These are phyloP conservation scores for Limosa lapponica DNA, from an alignment of 2,797 vertebrate species.

Conservation along the genomic window DNA sequence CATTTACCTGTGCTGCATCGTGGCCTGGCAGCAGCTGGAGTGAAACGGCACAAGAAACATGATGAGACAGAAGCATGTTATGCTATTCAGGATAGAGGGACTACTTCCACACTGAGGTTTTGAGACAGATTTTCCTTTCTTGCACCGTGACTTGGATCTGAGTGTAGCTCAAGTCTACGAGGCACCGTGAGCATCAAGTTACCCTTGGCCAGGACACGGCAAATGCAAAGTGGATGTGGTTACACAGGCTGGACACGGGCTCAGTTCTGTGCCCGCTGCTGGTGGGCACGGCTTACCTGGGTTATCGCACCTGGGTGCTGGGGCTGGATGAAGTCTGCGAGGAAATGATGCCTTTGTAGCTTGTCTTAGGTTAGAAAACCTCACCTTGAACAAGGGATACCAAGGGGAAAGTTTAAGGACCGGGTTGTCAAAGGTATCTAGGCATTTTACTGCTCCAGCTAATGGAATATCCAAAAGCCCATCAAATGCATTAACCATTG, in stretches of 20 bases:
- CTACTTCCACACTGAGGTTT: neutral
- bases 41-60: rapidly evolving
- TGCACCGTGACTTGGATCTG: neutral
- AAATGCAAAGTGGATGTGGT: neutral
- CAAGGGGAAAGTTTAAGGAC: neutral
- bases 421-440: neutral
- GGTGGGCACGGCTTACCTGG: neutral
- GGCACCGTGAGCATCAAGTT: neutral
- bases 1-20: neutral
- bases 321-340: neutral
- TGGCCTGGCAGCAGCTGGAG: neutral
- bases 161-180: neutral
- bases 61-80: neutral
- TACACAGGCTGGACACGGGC: neutral
- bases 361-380: neutral
- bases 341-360: neutral
- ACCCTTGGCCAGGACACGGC: neutral
- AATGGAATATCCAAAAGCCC: neutral
- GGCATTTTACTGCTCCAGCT: neutral
- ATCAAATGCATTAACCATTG: neutral
- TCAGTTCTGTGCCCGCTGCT: neutral
- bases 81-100: rapidly evolving
- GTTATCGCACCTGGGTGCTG: rapidly evolving
- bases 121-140: neutral
- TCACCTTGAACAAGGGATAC: neutral